Percentiles rank a stretch among this genome's conserved stretches.
These are phyloP conservation scores for Torymus auratus DNA, from an alignment of 2,888 invertebrate species.

Conservation along the genomic window DNA sequence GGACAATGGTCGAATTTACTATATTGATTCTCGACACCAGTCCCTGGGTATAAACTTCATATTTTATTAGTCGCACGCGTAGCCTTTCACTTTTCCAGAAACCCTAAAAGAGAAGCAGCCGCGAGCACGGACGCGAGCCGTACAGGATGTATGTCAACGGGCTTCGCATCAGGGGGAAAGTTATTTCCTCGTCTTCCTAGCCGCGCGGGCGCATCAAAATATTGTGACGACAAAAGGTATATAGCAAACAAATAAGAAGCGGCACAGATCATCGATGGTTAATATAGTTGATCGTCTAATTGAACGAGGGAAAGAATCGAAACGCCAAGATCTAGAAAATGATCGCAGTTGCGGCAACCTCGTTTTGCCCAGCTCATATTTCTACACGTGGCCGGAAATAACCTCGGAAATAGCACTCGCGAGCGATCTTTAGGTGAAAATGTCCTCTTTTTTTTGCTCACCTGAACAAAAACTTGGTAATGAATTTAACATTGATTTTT, in stretches of 20 bases:
- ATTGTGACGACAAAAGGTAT: too few species aligned
- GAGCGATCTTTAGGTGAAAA: too few species aligned
- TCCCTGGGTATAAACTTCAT: background rate
- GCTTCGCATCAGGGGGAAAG: slow-evolving; percentile 11
- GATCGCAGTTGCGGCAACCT: background rate
- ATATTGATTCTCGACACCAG: background rate
- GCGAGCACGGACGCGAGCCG: too few species aligned
- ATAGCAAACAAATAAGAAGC: too few species aligned
- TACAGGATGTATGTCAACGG: slow-evolving; percentile 28
- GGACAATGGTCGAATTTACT: slow-evolving; percentile 17
- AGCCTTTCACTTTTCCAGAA: slow-evolving; percentile 41
- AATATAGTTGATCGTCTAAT: too few species aligned
- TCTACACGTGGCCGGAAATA: slow-evolving; percentile 1
- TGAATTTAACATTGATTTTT: too few species aligned
- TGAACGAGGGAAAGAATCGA: too few species aligned
- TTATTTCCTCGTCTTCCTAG: background rate
- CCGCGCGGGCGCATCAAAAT: too few species aligned
- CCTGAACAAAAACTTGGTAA: too few species aligned
- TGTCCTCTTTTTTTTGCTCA: too few species aligned
- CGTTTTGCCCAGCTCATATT: slow-evolving; percentile 13
- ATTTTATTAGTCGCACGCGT: slow-evolving; percentile 7
- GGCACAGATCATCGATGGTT: too few species aligned
- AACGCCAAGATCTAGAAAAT: too few species aligned
- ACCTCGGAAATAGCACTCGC: background rate
- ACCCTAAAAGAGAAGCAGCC: slow-evolving; percentile 19